These are phyloP conservation scores for Chrosomus eos DNA, from an alignment of 2,797 vertebrate species.

Conservation along the genomic window DNA sequence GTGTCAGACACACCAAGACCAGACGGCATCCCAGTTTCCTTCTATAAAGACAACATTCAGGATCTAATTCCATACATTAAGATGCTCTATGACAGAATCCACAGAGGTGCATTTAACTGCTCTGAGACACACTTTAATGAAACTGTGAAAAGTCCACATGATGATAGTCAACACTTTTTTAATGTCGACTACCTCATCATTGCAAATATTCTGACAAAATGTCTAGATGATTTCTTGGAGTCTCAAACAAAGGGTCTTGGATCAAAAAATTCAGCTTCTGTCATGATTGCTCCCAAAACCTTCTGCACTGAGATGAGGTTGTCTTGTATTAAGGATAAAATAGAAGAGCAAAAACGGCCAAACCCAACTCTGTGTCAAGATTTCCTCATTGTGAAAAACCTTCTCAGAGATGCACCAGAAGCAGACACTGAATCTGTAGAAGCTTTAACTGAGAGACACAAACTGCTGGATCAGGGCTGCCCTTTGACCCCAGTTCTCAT, in stretches of 20 bases:
- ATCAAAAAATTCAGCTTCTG: background rate
- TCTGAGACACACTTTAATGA: constrained; percentile 9
- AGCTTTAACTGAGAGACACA: background rate
- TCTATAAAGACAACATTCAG: background rate
- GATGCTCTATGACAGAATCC: constrained; percentile 1
- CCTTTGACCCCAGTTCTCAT: constrained; percentile 19
- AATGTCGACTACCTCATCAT: background rate
- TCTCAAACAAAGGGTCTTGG: background rate
- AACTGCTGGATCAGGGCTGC: constrained; percentile 17
- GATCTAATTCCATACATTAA: constrained; percentile 29
- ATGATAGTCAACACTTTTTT: constrained; percentile 9
- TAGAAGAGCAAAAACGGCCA: background rate
- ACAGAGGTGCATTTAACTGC: background rate
- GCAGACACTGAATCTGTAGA: background rate
- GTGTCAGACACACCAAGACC: constrained; percentile 41
- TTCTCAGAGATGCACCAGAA: constrained; percentile 11
- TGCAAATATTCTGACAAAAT: background rate
- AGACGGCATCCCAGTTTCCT: constrained; percentile 29
- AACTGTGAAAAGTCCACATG: background rate
- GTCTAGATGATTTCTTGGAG: background rate
- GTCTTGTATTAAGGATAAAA: background rate
- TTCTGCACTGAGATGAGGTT: background rate
- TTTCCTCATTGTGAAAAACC: background rate
- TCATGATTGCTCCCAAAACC: constrained; percentile 10
- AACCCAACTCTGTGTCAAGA: background rate